phyloP scores from a whole-genome alignment of 2,113 vertebrate genomes.

The Pavo muticus region DNA sequence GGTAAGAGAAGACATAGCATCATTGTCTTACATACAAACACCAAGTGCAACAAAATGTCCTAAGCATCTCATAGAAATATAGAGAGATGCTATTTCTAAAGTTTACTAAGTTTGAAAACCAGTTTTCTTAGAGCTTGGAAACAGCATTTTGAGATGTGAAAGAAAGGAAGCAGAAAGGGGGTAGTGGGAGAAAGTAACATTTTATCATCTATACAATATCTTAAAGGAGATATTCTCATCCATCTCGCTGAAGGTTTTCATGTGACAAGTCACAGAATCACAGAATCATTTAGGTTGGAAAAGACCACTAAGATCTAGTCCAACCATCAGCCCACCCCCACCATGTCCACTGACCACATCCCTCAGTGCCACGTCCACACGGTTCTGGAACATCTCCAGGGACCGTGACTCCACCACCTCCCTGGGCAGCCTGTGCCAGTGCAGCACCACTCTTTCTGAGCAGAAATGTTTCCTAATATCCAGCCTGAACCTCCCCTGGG shows the following conservation, averaged over 20 bases:
- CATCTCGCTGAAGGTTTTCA: background rate
- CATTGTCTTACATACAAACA: background rate
- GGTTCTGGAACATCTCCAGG: no score
- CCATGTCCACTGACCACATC: no score
- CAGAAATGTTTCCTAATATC: no score
- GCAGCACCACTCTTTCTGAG: no score
- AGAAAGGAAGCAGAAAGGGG: background rate
- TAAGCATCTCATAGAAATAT: background rate
- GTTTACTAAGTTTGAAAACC: background rate
- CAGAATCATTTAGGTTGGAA: no score
- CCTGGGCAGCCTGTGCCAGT: no score
- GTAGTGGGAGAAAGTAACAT: background rate
- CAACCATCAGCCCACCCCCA: no score
- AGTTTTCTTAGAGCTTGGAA: background rate
- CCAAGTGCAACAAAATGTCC: background rate
- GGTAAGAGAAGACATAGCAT: background rate
- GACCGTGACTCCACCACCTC: no score
- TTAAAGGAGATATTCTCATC: background rate
- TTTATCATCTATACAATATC: background rate
- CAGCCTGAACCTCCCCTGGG: no score
- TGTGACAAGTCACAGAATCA: no score
- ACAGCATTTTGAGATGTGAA: background rate
- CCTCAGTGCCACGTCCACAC: no score
- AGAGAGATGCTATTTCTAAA: background rate
- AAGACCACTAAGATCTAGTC: no score